Evolutionary conservation across 2,113 vertebrate species (phyloP), one percentile per base, ranked within the genome.

Genomic region (Bagarius yarrelli): DNA sequence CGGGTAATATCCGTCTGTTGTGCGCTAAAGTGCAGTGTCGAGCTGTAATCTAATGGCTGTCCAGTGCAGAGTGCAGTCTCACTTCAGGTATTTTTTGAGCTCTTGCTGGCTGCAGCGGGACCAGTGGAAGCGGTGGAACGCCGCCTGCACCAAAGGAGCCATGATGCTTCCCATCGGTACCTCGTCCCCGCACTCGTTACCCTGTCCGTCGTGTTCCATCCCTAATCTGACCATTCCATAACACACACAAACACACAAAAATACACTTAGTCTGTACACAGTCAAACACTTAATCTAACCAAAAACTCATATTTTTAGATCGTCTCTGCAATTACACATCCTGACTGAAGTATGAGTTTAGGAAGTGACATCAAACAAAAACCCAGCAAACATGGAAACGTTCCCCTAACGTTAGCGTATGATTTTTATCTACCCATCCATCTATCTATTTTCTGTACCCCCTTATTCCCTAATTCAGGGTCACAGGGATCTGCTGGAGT

Each of bases 111-210:
- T 99, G 92, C 98, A 99, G 80, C 95, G 95, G 83, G 96, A 98
- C 98, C 98, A 98, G 87, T 98, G 97, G 91, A 98, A 99, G 79
- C 96, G 96, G 83, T 98, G 98, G 88, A 99, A 99, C 4, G 98
- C 96, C 0, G 98, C 98, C 83, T 99, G 98, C 81, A 99, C 98
- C 60, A 99, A 92, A 0, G 98, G 98, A 1, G 98, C 98, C 98
- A 99, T 99, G 91, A 99, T 99, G 91, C 98, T 99, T 82, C 98
- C 98, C 94, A 98, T 94, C 56, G 95, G 94, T 40, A 99, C 97
- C 91, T 99, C 98, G 0, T 99, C 98, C 4, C 95, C 98, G 0
- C 98, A 99, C 79, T 96, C 95, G 90, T 99, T 99, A 75, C 97
- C 98, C 88, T 99, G 97, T 9, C 98, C 97, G 0, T 99, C 97